Evolutionary conservation across 2,888 invertebrate species (phyloP).

Genomic region (Euclidia mi): DNA sequence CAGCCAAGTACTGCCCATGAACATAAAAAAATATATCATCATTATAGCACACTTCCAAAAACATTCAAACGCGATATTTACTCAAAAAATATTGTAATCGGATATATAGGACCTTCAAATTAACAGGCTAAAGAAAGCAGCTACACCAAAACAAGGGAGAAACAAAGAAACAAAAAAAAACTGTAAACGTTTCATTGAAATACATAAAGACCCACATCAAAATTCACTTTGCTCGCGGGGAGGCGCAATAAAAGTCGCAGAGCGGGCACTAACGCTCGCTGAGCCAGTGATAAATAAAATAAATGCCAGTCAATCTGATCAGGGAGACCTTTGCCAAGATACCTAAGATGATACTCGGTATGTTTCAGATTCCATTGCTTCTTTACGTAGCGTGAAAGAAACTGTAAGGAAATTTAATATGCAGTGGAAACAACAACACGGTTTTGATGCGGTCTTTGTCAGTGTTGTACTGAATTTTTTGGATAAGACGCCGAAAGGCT

Average conservation of each 20-base stretch:
- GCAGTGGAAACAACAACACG: constrained; percentile 22
- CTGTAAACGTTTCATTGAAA: constrained; percentile 77
- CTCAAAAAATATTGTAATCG: no score
- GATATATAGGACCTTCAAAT: constrained; percentile 47
- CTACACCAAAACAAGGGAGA: constrained; percentile 38
- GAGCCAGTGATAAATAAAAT: constrained; percentile 70
- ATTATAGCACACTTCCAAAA: no score
- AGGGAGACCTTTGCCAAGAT: constrained; percentile 46
- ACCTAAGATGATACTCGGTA: constrained; percentile 28
- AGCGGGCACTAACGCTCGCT: constrained; percentile 60
- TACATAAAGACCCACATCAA: constrained; percentile 82
- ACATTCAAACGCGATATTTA: no score
- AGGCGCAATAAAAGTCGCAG: constrained; percentile 69
- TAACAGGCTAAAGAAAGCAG: constrained; percentile 42
- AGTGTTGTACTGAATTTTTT: constrained; percentile 45
- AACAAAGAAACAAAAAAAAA: constrained; percentile 52
- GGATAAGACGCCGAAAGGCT: constrained; percentile 33
- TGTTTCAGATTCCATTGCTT: constrained; percentile 37
- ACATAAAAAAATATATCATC: no score
- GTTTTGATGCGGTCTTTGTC: constrained; percentile 27
- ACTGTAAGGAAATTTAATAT: constrained; percentile 7
- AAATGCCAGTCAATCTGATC: constrained; percentile 63
- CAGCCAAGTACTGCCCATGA: no score
- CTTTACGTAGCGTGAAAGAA: constrained; percentile 15
- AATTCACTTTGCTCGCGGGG: constrained; percentile 83